Percentiles rank a stretch among this genome's conserved stretches.
These are phyloP conservation scores for Helicolenus hilgendorfi DNA, from an alignment of 2,797 vertebrate species.

Conservation along the genomic window DNA sequence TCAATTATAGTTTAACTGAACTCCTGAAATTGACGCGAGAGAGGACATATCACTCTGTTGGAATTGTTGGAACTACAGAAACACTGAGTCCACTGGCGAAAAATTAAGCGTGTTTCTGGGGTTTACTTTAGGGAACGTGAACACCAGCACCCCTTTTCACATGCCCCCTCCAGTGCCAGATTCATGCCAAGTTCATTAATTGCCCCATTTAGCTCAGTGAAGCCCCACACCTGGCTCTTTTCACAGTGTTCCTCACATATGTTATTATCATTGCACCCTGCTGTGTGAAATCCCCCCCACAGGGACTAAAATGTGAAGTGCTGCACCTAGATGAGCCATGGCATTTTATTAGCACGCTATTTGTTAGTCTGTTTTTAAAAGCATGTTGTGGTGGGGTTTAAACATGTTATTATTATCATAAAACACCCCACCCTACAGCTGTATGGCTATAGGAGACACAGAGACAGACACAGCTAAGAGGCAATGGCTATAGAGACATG, in stretches of 20 bases:
- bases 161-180: neutral
- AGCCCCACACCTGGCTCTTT: constrained; percentile 42
- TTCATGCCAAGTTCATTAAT: constrained; percentile 72
- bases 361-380: constrained; percentile 62
- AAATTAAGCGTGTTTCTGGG: neutral
- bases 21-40: too few relatives aligned
- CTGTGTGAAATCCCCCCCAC: constrained; percentile 51
- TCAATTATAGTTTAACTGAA: neutral
- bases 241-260: constrained; percentile 51
- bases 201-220: constrained; percentile 69
- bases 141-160: neutral
- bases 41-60: neutral
- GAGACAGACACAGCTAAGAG: constrained; percentile 1
- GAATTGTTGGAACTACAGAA: neutral
- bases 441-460: constrained; percentile 22
- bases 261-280: constrained; percentile 69
- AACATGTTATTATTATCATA: constrained; percentile 48
- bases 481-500: neutral
- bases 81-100: neutral
- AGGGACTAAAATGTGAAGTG: constrained; percentile 39
- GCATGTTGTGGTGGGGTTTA: constrained; percentile 33
- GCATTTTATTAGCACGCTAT: constrained; percentile 73
- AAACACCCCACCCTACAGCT: constrained; percentile 68
- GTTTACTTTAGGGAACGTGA: neutral
- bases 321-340: constrained; percentile 52